Conservation (phyloP, 1,140 invertebrate species). For the Caerostris extrusa region DNA sequence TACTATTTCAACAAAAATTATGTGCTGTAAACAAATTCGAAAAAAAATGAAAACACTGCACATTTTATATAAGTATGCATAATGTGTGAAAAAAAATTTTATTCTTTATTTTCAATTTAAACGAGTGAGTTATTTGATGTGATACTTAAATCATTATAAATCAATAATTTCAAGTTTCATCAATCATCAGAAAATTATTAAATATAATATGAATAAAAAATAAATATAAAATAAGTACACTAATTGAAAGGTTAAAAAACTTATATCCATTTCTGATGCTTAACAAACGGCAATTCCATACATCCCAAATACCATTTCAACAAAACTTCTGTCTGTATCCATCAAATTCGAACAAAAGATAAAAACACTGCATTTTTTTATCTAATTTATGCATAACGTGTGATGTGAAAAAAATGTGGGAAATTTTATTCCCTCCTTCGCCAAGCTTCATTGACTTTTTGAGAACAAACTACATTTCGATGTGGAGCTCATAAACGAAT, state of each 20-base stretch:
- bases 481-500: conserved; percentile 46
- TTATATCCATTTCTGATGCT: too few species aligned
- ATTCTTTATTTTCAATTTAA: background rate
- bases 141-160: too few species aligned
- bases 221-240: too few species aligned
- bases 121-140: too few species aligned
- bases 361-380: conserved; percentile 11
- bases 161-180: too few species aligned
- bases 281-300: background rate
- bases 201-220: too few species aligned
- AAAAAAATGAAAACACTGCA: background rate
- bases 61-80: conserved; percentile 54
- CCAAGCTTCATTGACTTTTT: background rate
- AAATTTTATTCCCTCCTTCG: conserved; percentile 25
- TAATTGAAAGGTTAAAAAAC: too few species aligned
- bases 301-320: background rate
- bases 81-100: conserved; percentile 15
- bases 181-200: too few species aligned
- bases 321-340: background rate
- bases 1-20: background rate
- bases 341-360: background rate
- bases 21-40: background rate
- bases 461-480: conserved; percentile 55
- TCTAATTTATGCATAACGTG: conserved; percentile 49
- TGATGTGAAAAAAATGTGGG: background rate